Evolutionary conservation across 2,888 invertebrate genomes (phyloP).

Genomic region (Endomychus coccineus): DNA sequence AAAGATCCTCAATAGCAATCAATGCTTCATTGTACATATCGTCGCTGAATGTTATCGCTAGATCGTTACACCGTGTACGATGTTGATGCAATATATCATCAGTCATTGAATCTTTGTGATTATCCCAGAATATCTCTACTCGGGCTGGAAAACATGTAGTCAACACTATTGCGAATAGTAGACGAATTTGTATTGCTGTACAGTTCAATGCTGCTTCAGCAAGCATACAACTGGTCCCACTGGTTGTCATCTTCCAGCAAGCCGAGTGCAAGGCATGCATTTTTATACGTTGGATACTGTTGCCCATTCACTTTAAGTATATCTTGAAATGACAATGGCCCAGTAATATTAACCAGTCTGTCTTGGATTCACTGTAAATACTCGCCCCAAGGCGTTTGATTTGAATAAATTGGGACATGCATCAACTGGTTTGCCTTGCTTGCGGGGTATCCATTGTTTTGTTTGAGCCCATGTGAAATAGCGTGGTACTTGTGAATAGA

Average conservation of each 20-base stretch:
- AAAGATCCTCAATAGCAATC: constrained; percentile 17
- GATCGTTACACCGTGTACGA: constrained; percentile 24
- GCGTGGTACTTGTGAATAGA: constrained; percentile 33
- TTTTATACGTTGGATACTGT: constrained; percentile 6
- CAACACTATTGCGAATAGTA: constrained; percentile 31
- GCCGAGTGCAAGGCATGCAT: constrained; percentile 8
- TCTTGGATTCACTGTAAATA: constrained; percentile 23
- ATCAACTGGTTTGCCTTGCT: constrained; percentile 13
- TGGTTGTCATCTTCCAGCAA: constrained; percentile 22
- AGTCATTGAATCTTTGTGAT: constrained; percentile 22
- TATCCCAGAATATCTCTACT: constrained; percentile 21
- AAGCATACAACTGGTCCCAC: constrained; percentile 17
- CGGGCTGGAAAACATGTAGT: constrained; percentile 28
- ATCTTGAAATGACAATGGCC: constrained; percentile 7
- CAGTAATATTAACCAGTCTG: constrained; percentile 16
- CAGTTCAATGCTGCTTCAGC: constrained; percentile 16
- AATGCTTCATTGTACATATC: constrained; percentile 19
- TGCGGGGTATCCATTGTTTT: constrained; percentile 31
- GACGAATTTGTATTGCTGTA: constrained; percentile 27
- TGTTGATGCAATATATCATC: constrained; percentile 23
- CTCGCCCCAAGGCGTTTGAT: constrained; percentile 22
- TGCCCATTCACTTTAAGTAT: constrained; percentile 7
- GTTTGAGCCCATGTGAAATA: constrained; percentile 24
- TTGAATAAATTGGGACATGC: constrained; percentile 20
- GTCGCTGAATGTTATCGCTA: constrained; percentile 12